Evolutionary conservation across 2,888 invertebrate genomes (phyloP), one percentile per base, ranked within the genome.

Genomic region (Xylocampa areola): DNA sequence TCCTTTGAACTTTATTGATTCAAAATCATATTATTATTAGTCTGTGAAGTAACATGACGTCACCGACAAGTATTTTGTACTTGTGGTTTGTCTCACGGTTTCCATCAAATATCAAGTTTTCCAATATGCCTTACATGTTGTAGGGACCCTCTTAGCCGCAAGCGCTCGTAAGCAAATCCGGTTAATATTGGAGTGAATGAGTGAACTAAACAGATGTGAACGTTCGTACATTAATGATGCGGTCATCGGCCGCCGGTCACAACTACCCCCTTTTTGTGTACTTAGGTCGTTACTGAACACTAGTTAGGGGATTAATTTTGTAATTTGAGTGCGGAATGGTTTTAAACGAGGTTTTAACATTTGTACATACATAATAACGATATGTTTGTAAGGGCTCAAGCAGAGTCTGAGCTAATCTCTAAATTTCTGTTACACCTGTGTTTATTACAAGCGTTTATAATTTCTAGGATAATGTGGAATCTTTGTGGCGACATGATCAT

Each of bases 121-220:
- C 27, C 16, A 36, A 48, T 48, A 21, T 27, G 19, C 14, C 14
- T 1, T 32, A 32, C 8, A 5, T 27, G 10, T 35, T 2, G 13
- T 27, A 27, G 6, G 2, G 4, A 8, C 19, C 8, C 14, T 14
- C 11, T 11, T 1, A 4, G 16, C 48, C 36, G 17, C 36, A 6
- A 30, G 8, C 13, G 13, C 10, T 48, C 27, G 27, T 21, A 13
- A 19, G 27, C 49, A 13, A 13, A 37, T 23, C 10, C 10, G 35
- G 30, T 51, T 35, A 35, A 50, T n/a, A 35, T 50, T 50, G 14
- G 30, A 48, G 13, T 29, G 47, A 45, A 36, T 27, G 13, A 44
- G 8, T 4, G 25, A 47, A 16, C 21, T 23, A 35, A 36, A 29
- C 27, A 5, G 21, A 35, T 29, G 36, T 30, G 30, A 30, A 25